Conservation (phyloP, 2,888 invertebrate genomes). For the Salpingus planirostris region DNA sequence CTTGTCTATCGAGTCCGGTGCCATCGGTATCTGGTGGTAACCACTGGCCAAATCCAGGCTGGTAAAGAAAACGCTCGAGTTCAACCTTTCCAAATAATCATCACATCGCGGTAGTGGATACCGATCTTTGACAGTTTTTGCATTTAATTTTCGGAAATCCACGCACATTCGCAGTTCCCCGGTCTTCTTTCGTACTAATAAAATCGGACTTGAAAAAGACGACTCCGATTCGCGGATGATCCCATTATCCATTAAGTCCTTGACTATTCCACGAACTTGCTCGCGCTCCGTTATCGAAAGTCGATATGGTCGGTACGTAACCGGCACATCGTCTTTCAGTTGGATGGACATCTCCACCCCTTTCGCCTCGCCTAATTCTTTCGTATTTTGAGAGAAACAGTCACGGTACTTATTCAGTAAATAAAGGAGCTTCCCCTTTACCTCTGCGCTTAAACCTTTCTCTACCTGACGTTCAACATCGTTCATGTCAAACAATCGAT, state of each 20-base stretch:
- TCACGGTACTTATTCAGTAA: constrained; percentile 9
- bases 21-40: constrained; percentile 8
- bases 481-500: too few relatives aligned
- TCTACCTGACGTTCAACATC: too few relatives aligned
- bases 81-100: constrained; percentile 6
- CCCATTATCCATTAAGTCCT: constrained; percentile 5
- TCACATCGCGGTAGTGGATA: constrained; percentile 7
- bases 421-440: constrained; percentile 1
- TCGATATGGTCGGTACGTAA: constrained; percentile 9
- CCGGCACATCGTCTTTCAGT: constrained; percentile 9
- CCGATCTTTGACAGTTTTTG: constrained; percentile 8
- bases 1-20: constrained; percentile 3
- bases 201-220: constrained; percentile 9
- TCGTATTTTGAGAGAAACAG: constrained; percentile 9
- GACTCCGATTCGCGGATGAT: constrained; percentile 8
- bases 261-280: constrained; percentile 7
- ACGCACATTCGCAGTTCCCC: constrained; percentile 8
- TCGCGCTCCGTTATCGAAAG: constrained; percentile 7
- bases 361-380: constrained; percentile 8
- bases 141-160: constrained; percentile 7
- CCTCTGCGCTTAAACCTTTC: constrained; percentile 2
- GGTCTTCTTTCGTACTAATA: constrained; percentile 9
- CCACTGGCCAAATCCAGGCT: constrained; percentile 6
- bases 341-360: constrained; percentile 7
- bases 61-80: constrained; percentile 4